Evolutionary conservation across 2,888 invertebrate species (phyloP).

Genomic region (Pharmacophagus antenor): DNA sequence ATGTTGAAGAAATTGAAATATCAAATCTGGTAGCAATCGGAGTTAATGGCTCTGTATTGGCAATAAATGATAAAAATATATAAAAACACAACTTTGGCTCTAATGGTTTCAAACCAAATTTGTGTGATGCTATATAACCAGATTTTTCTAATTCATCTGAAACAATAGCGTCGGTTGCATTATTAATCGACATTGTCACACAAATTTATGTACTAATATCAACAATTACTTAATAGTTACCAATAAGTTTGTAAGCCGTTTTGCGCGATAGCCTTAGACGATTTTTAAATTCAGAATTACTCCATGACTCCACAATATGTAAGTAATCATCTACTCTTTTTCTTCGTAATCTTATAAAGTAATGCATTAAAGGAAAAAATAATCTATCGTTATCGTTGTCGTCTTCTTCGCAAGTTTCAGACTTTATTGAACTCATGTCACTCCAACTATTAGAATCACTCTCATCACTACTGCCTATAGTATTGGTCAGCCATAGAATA

Average conservation of each 20-base stretch:
- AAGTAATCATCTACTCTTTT: slow-evolving; percentile 60
- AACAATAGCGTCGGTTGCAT: slow-evolving; percentile 37
- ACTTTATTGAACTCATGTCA: slow-evolving; percentile 43
- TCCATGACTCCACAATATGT: slow-evolving; percentile 60
- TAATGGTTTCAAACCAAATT: slow-evolving; percentile 59
- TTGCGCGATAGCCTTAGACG: slow-evolving; percentile 53
- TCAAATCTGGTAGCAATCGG: slow-evolving; percentile 62
- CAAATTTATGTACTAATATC: not conserved
- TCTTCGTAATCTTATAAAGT: slow-evolving; percentile 49
- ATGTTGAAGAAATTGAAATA: slow-evolving; percentile 62
- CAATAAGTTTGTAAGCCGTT: slow-evolving; percentile 52
- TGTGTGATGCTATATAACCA: slow-evolving; percentile 59
- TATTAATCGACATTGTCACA: not conserved
- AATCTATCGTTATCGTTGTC: slow-evolving; percentile 47
- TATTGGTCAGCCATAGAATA: slow-evolving; percentile 45
- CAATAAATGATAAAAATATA: slow-evolving; percentile 60
- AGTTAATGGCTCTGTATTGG: slow-evolving; percentile 56
- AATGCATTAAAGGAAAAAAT: slow-evolving; percentile 61
- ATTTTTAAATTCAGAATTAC: slow-evolving; percentile 57
- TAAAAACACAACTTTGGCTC: slow-evolving; percentile 61
- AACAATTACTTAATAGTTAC: slow-evolving; percentile 37
- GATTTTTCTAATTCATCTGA: slow-evolving; percentile 61
- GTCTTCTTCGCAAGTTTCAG: slow-evolving; percentile 47
- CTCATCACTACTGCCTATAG: slow-evolving; percentile 42
- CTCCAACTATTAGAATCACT: slow-evolving; percentile 55